A percentile compares a stretch with the other conserved stretches of the same genome.
Evolutionary conservation across 2,888 invertebrate species (phyloP).

Genomic region (Chouioia cunea): DNA sequence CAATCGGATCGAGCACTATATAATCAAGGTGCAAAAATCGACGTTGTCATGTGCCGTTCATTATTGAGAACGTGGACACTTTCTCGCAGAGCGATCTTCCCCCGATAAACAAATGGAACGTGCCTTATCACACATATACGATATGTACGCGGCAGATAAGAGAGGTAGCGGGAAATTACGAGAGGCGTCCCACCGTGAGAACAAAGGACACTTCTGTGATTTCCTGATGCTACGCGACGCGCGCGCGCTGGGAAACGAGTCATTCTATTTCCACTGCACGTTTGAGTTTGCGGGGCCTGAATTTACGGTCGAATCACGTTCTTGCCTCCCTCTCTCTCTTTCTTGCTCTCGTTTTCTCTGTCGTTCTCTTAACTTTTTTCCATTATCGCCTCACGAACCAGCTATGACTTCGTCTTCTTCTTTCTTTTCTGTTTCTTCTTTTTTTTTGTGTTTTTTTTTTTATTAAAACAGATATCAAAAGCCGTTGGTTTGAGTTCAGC

Average conservation of each 20-base stretch:
- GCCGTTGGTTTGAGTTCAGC: too few species aligned
- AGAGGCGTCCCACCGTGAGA: conserved; percentile 41
- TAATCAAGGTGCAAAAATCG: too few species aligned
- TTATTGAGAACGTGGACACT: too few species aligned
- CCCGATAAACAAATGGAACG: conserved; percentile 46
- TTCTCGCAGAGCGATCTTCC: neutral
- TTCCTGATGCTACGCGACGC: conserved; percentile 44
- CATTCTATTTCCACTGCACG: conserved; percentile 49
- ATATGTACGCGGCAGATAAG: conserved; percentile 14
- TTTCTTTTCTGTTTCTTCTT: too few species aligned
- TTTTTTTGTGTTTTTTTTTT: too few species aligned
- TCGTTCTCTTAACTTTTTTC: conserved; percentile 42
- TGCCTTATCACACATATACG: conserved; percentile 39
- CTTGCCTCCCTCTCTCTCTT: neutral
- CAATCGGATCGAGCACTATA: too few species aligned
- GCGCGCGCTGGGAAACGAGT: conserved; percentile 42
- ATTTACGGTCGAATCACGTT: conserved; percentile 49
- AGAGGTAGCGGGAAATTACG: conserved; percentile 41
- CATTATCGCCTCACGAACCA: conserved; percentile 44
- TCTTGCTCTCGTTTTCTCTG: neutral
- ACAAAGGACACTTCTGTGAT: conserved; percentile 44
- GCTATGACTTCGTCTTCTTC: too few species aligned
- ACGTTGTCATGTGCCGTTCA: too few species aligned
- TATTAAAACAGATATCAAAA: too few species aligned
- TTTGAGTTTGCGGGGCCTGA: conserved; percentile 46